A percentile compares a stretch with the other conserved stretches of the same genome.
Conservation (phyloP, 2,113 vertebrate species). For the Aldabrachelys gigantea region DNA sequence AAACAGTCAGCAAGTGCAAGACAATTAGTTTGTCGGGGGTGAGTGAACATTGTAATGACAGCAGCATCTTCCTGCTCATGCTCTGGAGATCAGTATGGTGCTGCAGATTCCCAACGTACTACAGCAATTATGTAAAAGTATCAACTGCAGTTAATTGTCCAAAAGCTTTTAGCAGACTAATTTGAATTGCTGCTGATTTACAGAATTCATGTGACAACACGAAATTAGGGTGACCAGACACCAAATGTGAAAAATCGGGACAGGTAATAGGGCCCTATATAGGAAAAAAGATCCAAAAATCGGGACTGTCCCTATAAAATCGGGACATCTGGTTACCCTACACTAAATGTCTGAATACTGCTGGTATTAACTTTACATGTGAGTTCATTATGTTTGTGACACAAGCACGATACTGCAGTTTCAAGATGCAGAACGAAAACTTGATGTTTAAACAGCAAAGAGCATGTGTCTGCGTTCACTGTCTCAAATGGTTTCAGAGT, state of each 20-base stretch:
- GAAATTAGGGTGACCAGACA: not conserved
- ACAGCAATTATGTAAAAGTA: not conserved
- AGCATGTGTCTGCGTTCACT: not conserved
- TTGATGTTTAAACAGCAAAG: not conserved
- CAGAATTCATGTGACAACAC: not conserved
- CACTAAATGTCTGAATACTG: not conserved
- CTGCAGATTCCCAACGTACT: not conserved
- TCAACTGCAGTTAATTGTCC: slow-evolving; percentile 38
- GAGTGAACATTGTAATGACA: slow-evolving; percentile 49
- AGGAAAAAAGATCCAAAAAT: too few species aligned
- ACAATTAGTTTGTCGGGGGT: slow-evolving; percentile 67
- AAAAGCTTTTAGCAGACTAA: accelerated
- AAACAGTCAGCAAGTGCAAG: not conserved
- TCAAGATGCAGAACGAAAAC: not conserved
- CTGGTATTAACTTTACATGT: not conserved
- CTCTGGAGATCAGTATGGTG: not conserved
- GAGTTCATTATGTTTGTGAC: not conserved
- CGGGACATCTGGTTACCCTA: too few species aligned
- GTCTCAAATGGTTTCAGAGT: accelerated
- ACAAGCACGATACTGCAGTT: not conserved
- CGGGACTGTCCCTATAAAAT: too few species aligned
- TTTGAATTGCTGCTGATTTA: not conserved
- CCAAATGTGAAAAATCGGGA: too few species aligned
- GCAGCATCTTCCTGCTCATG: not conserved
- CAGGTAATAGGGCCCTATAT: too few species aligned